Evolutionary conservation across 2,888 invertebrate genomes (phyloP).

Genomic region (Idaea biselata): DNA sequence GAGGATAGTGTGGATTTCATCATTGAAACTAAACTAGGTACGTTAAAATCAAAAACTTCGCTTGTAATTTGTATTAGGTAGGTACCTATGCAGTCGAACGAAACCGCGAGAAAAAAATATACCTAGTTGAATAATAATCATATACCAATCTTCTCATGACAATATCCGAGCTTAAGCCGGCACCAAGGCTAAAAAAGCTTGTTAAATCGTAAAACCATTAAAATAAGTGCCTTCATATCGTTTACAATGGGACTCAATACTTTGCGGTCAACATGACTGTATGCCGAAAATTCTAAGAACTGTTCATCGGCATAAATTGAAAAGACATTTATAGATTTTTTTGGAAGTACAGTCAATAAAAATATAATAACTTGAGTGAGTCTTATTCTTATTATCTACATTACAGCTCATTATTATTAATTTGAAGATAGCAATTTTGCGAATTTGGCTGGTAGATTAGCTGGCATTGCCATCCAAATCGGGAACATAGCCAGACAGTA

Average conservation of each 20-base stretch:
- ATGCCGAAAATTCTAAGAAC: not conserved
- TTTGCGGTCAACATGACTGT: not conserved
- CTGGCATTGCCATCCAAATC: no score
- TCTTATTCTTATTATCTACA: not conserved
- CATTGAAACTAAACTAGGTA: no score
- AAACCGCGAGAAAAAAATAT: not conserved
- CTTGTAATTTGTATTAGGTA: no score
- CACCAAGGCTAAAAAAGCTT: not conserved
- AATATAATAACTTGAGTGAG: not conserved
- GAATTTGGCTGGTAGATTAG: no score
- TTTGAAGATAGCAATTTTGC: no score
- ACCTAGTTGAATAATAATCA: not conserved
- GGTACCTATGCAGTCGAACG: not conserved
- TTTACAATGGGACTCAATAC: not conserved
- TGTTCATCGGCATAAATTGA: constrained; percentile 1
- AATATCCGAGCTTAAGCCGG: not conserved
- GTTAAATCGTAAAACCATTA: not conserved
- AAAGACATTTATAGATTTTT: not conserved
- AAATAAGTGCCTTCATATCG: constrained; percentile 1
- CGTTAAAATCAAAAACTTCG: no score
- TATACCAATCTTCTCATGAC: not conserved
- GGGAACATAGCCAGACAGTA: no score
- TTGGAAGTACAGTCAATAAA: not conserved
- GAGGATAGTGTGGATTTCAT: no score
- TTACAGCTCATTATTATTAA: no score